phyloP scores from a whole-genome alignment of 2,888 invertebrate species.

The Galerucella calmariensis region DNA sequence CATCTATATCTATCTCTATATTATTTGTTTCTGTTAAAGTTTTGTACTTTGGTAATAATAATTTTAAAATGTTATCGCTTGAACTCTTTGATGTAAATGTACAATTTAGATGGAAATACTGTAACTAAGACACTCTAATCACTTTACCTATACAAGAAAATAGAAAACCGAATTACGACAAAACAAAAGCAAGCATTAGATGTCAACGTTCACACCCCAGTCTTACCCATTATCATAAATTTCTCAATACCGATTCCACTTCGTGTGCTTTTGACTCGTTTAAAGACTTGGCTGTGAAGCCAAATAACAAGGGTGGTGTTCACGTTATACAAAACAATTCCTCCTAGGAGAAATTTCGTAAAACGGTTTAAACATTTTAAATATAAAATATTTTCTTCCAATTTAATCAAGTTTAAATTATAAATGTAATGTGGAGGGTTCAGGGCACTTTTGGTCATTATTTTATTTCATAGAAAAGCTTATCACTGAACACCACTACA shows the following conservation, averaged over 20 bases:
- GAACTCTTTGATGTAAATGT: neutral
- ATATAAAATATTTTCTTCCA: too few relatives aligned
- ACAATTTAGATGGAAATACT: neutral
- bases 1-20: too few relatives aligned
- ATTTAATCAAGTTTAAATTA: too few relatives aligned
- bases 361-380: neutral
- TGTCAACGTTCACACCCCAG: constrained; percentile 30
- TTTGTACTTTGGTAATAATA: too few relatives aligned
- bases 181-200: constrained; percentile 30
- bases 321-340: constrained; percentile 11
- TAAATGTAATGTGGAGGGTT: too few relatives aligned
- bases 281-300: constrained; percentile 25
- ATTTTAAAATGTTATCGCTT: too few relatives aligned
- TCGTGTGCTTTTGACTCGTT: constrained; percentile 24
- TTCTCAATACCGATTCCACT: constrained; percentile 32
- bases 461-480: too few relatives aligned
- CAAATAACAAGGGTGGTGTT: constrained; percentile 25
- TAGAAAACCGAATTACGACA: constrained; percentile 22
- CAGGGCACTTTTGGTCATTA: too few relatives aligned
- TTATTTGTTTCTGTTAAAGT: too few relatives aligned
- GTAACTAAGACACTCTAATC: constrained; percentile 12
- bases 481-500: too few relatives aligned
- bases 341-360: constrained; percentile 6
- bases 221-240: constrained; percentile 32
- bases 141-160: constrained; percentile 13